Conservation (phyloP, 2,888 invertebrate genomes). For the Dusona sp. region DNA sequence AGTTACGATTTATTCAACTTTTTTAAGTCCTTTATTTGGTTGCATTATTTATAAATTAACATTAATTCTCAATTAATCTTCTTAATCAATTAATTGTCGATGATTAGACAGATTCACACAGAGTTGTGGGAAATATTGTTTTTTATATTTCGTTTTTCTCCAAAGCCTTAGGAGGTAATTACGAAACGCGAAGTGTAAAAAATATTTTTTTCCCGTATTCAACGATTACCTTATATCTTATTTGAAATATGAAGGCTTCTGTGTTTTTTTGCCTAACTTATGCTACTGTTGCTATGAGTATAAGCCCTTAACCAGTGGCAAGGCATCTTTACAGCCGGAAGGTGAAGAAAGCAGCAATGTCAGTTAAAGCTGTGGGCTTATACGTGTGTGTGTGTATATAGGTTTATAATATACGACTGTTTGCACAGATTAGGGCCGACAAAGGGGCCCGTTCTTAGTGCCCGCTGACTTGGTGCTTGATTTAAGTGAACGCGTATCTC, state of each 20-base stretch:
- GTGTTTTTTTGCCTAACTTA: not conserved
- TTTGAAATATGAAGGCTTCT: not conserved
- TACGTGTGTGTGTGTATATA: conserved; percentile 2
- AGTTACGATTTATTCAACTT: not conserved
- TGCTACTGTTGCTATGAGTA: conserved; percentile 4
- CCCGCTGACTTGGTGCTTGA: conserved; percentile 74
- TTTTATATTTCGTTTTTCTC: no score
- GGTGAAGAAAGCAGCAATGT: conserved; percentile 21
- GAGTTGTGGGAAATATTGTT: not conserved
- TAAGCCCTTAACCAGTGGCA: not conserved
- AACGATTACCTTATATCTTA: not conserved
- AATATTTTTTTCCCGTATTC: not conserved
- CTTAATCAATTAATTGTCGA: no score
- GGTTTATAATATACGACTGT: conserved; percentile 77
- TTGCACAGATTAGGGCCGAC: conserved; percentile 80
- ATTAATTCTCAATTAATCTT: no score
- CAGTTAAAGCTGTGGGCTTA: not conserved
- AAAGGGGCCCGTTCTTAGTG: conserved; percentile 78
- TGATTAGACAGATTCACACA: not conserved
- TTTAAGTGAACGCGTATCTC: conserved; percentile 76
- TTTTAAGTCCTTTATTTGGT: not conserved
- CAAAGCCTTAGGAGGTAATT: not conserved
- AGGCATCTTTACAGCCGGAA: conserved; percentile 16
- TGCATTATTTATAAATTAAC: no score
- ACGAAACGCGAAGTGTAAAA: not conserved